Conservation (phyloP, 2,888 invertebrate genomes). For the Meliscaeva auricollis region DNA sequence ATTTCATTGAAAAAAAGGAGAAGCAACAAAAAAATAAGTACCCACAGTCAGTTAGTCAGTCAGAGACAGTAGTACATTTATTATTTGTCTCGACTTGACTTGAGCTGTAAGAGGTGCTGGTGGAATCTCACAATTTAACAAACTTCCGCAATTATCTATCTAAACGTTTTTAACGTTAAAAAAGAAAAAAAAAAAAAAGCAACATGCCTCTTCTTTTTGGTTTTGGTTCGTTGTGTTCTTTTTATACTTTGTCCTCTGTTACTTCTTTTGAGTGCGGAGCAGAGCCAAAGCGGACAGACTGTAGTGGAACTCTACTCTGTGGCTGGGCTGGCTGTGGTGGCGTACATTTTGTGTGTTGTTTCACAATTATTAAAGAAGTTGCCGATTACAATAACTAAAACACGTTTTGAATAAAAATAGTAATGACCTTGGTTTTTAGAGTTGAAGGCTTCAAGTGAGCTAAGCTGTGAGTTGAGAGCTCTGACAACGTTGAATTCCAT, state of each 20-base stretch:
- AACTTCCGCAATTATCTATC: constrained; percentile 53
- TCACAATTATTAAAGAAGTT: constrained; percentile 27
- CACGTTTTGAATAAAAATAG: constrained; percentile 68
- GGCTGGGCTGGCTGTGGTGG: background rate
- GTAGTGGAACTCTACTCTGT: too few species aligned
- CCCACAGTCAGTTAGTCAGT: background rate
- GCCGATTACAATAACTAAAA: constrained; percentile 65
- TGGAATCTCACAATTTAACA: constrained; percentile 30
- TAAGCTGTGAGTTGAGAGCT: background rate
- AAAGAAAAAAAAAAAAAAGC: constrained; percentile 34
- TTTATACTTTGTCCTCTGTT: constrained; percentile 15
- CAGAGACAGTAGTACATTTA: background rate
- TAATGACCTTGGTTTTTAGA: constrained; percentile 65
- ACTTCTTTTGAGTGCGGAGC: background rate
- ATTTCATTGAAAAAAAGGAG: background rate
- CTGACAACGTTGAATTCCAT: constrained; percentile 58
- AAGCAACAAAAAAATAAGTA: background rate
- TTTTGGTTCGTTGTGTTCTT: constrained; percentile 33
- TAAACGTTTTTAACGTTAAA: constrained; percentile 19
- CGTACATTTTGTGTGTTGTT: constrained; percentile 29
- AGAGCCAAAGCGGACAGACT: too few species aligned
- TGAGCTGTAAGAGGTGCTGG: constrained; percentile 21
- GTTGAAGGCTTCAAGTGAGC: constrained; percentile 52
- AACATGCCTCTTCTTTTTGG: constrained; percentile 35
- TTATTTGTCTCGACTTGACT: background rate